These are phyloP conservation scores for Garra rufa DNA, from an alignment of 2,113 vertebrate species.

Conservation along the genomic window DNA sequence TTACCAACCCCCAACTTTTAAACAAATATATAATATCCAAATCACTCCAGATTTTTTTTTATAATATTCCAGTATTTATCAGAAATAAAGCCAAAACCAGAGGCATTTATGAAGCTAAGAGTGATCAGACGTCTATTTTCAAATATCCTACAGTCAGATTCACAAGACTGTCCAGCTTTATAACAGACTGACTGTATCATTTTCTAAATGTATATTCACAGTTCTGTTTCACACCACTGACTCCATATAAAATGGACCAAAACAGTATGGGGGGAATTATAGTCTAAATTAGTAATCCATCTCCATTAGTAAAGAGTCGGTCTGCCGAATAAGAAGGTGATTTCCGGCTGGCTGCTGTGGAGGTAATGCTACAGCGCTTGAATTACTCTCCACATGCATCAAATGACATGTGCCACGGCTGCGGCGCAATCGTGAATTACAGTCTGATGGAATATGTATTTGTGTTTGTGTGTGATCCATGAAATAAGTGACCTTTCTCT, in stretches of 20 bases:
- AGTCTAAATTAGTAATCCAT: slow-evolving; percentile 59
- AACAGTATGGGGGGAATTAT: slow-evolving; percentile 24
- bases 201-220: not conserved
- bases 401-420: not conserved
- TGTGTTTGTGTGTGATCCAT: slow-evolving; percentile 64
- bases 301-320: slow-evolving; percentile 48
- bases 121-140: not conserved
- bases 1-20: not conserved
- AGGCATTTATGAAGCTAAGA: not conserved
- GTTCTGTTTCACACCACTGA: not conserved
- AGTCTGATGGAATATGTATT: slow-evolving; percentile 27
- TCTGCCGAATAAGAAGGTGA: slow-evolving; percentile 57
- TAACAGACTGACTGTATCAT: not conserved
- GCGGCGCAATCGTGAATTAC: slow-evolving; percentile 65
- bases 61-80: not conserved
- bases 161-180: not conserved
- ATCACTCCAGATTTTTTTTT: not conserved
- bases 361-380: slow-evolving; percentile 39
- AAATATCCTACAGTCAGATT: not conserved
- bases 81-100: not conserved
- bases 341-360: slow-evolving; percentile 51
- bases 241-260: not conserved
- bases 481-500: slow-evolving; percentile 70
- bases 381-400: slow-evolving; percentile 37
- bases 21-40: not conserved